Percentiles rank a stretch among this genome's conserved stretches.
phyloP scores from a whole-genome alignment of 2,113 vertebrate species.

The Sebastes fasciatus region DNA sequence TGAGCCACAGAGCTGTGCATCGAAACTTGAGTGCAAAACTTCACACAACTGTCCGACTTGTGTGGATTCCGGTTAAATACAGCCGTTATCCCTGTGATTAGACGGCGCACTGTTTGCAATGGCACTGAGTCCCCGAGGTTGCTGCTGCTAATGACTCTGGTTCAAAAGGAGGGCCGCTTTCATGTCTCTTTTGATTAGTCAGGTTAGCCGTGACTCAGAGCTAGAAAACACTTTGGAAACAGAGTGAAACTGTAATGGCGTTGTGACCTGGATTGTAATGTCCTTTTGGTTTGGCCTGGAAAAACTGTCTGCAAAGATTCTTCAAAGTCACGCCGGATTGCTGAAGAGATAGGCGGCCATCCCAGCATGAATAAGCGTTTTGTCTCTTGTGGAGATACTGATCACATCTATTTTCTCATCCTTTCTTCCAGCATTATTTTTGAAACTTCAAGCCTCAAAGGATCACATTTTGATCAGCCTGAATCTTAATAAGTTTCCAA shows the following conservation, averaged over 20 bases:
- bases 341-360: not conserved
- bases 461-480: conserved; percentile 38
- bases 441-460: conserved; percentile 22
- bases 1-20: not conserved
- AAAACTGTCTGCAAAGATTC: conserved; percentile 51
- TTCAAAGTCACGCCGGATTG: conserved; percentile 60
- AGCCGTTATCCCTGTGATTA: conserved; percentile 48
- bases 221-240: conserved; percentile 53
- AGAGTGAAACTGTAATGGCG: conserved; percentile 22
- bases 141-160: conserved; percentile 66
- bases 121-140: conserved; percentile 52
- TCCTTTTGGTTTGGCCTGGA: conserved; percentile 30
- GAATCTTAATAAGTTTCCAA: conserved; percentile 34
- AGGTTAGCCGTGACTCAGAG: conserved; percentile 63
- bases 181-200: conserved; percentile 73
- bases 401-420: conserved; percentile 27
- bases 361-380: conserved; percentile 29
- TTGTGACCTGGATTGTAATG: conserved; percentile 60
- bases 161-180: conserved; percentile 72
- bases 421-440: conserved; percentile 26
- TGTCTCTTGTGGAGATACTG: conserved; percentile 30
- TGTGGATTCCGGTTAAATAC: conserved; percentile 35
- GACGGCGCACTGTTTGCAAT: conserved; percentile 39
- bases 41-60: conserved; percentile 28
- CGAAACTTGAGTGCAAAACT: conserved; percentile 26